phyloP scores from a whole-genome alignment of 2,797 vertebrate species.

The Antrozous pallidus region DNA sequence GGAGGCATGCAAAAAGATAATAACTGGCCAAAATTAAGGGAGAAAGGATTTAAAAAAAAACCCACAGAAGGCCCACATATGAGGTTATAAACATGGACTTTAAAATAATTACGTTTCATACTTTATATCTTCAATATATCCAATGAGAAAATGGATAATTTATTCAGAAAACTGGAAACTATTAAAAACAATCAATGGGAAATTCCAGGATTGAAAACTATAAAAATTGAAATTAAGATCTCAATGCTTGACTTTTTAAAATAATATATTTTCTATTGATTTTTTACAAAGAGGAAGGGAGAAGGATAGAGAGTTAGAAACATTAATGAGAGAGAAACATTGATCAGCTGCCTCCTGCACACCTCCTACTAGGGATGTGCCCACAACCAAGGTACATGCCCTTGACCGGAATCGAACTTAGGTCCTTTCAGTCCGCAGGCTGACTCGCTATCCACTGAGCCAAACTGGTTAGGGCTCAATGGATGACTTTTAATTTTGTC shows the following conservation, averaged over 20 bases:
- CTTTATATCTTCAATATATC: neutral
- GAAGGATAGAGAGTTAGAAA: no score
- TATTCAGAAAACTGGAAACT: constrained; percentile 41
- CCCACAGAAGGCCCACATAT: neutral
- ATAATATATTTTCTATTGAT: no score
- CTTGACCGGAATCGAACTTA: no score
- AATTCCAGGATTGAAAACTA: constrained; percentile 41
- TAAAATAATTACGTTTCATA: constrained; percentile 18
- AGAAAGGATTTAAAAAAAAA: neutral
- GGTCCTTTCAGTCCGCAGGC: no score
- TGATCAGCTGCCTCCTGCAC: no score
- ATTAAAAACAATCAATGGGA: constrained; percentile 49
- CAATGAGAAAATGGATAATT: neutral
- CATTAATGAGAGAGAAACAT: no score
- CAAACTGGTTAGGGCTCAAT: neutral
- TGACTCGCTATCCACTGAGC: no score
- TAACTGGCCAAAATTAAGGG: neutral
- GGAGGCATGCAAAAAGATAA: neutral
- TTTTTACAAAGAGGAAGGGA: no score
- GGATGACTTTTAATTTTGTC: neutral
- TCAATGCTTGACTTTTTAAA: no score
- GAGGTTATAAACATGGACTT: neutral
- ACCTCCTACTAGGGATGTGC: no score
- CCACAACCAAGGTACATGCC: no score
- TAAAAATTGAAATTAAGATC: constrained; percentile 34